These are phyloP conservation scores for Scaptomyza montana DNA, from an alignment of 1,140 invertebrate genomes.

Conservation along the genomic window DNA sequence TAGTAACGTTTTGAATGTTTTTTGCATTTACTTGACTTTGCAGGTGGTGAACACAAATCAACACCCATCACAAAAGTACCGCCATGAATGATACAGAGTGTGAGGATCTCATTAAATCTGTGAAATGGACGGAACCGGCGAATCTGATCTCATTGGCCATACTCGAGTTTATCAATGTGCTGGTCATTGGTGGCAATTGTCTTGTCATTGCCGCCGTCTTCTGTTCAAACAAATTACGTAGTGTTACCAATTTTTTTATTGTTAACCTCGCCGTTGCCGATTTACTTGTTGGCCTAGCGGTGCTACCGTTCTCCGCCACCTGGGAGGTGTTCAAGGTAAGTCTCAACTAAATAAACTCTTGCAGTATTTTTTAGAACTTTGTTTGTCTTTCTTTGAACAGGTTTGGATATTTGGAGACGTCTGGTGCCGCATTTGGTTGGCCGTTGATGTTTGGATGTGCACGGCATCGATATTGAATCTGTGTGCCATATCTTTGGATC, in stretches of 20 bases:
- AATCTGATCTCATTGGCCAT: conserved; percentile 90
- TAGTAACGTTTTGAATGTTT: not conserved
- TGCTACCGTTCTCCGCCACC: conserved; percentile 95
- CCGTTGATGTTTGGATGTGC: conserved; percentile 97
- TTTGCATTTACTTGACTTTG: conserved; percentile 23
- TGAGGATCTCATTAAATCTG: conserved; percentile 89
- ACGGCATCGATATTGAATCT: conserved; percentile 97
- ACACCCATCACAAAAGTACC: conserved; percentile 77
- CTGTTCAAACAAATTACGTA: conserved; percentile 92
- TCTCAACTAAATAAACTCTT: not conserved
- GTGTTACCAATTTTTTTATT: conserved; percentile 98
- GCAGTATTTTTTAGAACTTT: no score
- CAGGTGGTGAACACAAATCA: conserved; percentile 78
- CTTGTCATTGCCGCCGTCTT: conserved; percentile 96
- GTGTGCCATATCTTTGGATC: conserved; percentile 95
- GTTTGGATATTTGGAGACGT: conserved; percentile 96
- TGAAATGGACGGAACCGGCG: conserved; percentile 90
- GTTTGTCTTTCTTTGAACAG: conserved; percentile 81
- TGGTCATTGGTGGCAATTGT: conserved; percentile 94
- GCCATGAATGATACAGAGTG: conserved; percentile 90
- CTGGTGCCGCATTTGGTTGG: conserved; percentile 96
- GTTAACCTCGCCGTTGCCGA: conserved; percentile 96
- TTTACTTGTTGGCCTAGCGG: conserved; percentile 94
- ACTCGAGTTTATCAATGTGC: conserved; percentile 91
- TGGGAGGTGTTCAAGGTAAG: conserved; percentile 94